phyloP scores from a whole-genome alignment of 1,140 invertebrate species.

The Colletes gigas region DNA sequence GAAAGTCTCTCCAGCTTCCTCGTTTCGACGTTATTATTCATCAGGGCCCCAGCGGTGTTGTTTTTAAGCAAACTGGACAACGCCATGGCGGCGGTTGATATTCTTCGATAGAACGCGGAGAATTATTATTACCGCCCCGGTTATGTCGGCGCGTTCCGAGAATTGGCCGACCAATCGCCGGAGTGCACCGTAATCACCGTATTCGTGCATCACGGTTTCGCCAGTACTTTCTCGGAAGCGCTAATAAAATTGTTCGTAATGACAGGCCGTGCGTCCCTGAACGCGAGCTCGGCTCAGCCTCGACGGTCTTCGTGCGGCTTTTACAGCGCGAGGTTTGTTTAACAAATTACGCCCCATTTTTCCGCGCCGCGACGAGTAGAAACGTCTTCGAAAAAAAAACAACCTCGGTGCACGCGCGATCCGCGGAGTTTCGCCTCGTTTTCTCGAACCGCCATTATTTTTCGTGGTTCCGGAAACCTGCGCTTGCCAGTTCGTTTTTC shows the following conservation, averaged over 20 bases:
- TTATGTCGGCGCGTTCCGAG: slow-evolving; percentile 14
- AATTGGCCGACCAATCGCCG: slow-evolving; percentile 21
- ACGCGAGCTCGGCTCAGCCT: neutral
- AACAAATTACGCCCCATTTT: slow-evolving; percentile 44
- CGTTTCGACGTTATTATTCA: slow-evolving; percentile 17
- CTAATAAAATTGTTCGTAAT: slow-evolving; percentile 44
- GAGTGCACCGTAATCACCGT: slow-evolving; percentile 35
- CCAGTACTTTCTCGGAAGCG: slow-evolving; percentile 39
- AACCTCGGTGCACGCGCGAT: neutral
- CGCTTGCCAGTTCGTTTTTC: too few species aligned
- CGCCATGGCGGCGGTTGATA: neutral
- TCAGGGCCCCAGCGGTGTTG: neutral
- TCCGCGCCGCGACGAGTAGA: neutral
- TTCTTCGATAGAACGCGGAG: slow-evolving; percentile 35
- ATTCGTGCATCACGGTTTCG: slow-evolving; percentile 49
- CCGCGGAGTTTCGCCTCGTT: neutral
- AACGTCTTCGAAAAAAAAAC: neutral
- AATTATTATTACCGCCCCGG: slow-evolving; percentile 19
- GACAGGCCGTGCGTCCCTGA: slow-evolving; percentile 29
- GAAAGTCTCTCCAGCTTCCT: slow-evolving; percentile 4
- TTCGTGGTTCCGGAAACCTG: neutral
- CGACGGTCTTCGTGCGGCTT: neutral
- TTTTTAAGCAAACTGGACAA: neutral
- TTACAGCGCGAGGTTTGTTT: slow-evolving; percentile 36
- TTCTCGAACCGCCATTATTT: neutral